Conservation (phyloP, 2,888 invertebrate species). For the Pogonocherus hispidulus region DNA sequence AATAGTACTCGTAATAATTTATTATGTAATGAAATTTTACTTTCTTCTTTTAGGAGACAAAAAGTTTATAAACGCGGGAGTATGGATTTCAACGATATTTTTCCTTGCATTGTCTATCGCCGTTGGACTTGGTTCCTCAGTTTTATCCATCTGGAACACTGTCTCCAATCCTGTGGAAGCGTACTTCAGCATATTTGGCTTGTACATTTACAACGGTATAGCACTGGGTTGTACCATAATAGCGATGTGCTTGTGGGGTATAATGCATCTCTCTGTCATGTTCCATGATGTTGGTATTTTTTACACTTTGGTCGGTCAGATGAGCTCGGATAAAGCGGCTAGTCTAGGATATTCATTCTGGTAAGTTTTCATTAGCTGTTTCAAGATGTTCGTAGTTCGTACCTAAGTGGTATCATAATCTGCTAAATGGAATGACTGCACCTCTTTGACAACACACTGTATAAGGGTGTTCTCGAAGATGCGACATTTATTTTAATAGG, state of each 20-base stretch:
- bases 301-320: conserved; percentile 62
- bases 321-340: conserved; percentile 61
- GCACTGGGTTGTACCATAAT: conserved; percentile 64
- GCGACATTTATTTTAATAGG: too few species aligned
- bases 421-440: too few species aligned
- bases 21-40: too few species aligned
- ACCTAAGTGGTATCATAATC: too few species aligned
- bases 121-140: conserved; percentile 68
- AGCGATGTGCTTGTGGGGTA: conserved; percentile 66
- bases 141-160: conserved; percentile 73
- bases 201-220: conserved; percentile 74
- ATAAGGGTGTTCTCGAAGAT: too few species aligned
- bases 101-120: conserved; percentile 70
- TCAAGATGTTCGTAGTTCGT: too few species aligned
- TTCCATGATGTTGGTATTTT: conserved; percentile 65
- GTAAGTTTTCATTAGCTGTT: conserved; percentile 54
- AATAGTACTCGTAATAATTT: too few species aligned
- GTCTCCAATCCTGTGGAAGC: conserved; percentile 74
- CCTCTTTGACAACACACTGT: too few species aligned
- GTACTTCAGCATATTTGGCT: conserved; percentile 72
- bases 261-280: conserved; percentile 61
- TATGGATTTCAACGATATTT: conserved; percentile 73
- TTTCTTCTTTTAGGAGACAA: conserved; percentile 39
- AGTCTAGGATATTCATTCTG: conserved; percentile 69
- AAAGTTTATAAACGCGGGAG: conserved; percentile 65